A percentile compares a stretch with the other conserved stretches of the same genome.
These are phyloP conservation scores for Suillia variegata DNA, from an alignment of 2,888 invertebrate species.

Conservation along the genomic window DNA sequence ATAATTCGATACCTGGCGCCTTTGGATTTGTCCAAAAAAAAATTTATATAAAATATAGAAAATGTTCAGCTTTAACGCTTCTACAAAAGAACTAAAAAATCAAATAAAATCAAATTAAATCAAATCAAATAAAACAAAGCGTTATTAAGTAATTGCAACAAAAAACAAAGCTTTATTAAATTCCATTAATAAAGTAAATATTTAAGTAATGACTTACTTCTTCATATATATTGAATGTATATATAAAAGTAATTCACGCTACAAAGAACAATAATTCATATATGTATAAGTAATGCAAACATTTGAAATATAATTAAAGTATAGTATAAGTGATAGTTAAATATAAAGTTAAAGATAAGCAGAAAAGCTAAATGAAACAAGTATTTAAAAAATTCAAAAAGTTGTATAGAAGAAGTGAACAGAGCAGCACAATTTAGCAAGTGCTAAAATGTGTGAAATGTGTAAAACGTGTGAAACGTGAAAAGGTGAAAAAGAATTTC, in stretches of 20 bases:
- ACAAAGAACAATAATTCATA: conserved; percentile 13
- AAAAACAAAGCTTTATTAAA: conserved; percentile 55
- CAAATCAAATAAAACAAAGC: conserved; percentile 14
- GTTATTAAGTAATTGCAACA: conserved; percentile 45
- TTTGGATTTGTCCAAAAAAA: no score
- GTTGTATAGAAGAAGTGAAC: no score
- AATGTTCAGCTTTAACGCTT: no score
- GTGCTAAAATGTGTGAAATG: no score
- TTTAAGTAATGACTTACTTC: conserved; percentile 26
- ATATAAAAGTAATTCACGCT: conserved; percentile 18
- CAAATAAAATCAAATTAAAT: neutral
- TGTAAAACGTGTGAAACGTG: no score
- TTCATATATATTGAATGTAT: no score
- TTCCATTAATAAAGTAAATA: neutral
- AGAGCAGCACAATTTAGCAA: no score
- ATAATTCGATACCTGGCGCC: no score
- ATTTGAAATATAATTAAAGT: neutral
- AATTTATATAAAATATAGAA: no score
- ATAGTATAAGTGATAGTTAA: neutral
- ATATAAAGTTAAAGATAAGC: neutral
- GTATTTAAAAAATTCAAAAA: no score
- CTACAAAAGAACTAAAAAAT: neutral
- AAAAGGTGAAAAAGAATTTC: no score
- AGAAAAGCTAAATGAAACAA: neutral
- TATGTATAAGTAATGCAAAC: conserved; percentile 19